These are phyloP conservation scores for Phania funesta DNA, from an alignment of 2,888 invertebrate species.

Conservation along the genomic window DNA sequence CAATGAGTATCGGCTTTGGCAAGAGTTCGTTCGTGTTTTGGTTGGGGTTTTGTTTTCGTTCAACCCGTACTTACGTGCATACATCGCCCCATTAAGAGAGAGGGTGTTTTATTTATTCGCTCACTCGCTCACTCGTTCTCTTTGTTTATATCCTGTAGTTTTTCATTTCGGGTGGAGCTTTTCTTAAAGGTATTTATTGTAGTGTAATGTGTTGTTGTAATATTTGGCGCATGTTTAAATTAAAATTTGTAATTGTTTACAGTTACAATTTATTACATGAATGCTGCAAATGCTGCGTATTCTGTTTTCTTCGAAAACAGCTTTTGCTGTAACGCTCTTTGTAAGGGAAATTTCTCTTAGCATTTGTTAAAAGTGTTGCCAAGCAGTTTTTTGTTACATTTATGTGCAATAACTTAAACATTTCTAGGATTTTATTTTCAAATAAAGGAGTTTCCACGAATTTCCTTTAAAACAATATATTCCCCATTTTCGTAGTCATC, in stretches of 20 bases:
- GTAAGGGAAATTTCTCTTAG: neutral
- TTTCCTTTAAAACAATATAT: too few species aligned
- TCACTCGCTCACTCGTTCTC: neutral
- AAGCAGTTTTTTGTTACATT: too few species aligned
- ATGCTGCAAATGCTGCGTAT: constrained; percentile 21
- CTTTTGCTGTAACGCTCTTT: neutral
- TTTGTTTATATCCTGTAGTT: neutral
- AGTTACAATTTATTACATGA: constrained; percentile 24
- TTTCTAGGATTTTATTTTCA: too few species aligned
- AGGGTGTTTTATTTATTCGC: neutral
- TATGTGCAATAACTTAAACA: too few species aligned
- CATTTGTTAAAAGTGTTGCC: neutral
- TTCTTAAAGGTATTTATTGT: neutral
- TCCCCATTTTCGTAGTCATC: too few species aligned
- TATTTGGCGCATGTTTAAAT: constrained; percentile 50
- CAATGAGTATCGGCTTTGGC: constrained; percentile 51
- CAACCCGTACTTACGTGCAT: neutral
- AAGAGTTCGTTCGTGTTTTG: constrained; percentile 28
- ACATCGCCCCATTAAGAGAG: constrained; percentile 58
- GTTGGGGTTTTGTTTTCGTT: constrained; percentile 21
- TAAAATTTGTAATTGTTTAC: constrained; percentile 37
- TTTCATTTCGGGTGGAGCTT: constrained; percentile 61
- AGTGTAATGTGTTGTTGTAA: neutral
- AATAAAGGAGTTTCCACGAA: too few species aligned
- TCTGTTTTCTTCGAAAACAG: neutral